Evolutionary conservation across 2,888 invertebrate genomes (phyloP).

Genomic region (Lutraria lutraria): DNA sequence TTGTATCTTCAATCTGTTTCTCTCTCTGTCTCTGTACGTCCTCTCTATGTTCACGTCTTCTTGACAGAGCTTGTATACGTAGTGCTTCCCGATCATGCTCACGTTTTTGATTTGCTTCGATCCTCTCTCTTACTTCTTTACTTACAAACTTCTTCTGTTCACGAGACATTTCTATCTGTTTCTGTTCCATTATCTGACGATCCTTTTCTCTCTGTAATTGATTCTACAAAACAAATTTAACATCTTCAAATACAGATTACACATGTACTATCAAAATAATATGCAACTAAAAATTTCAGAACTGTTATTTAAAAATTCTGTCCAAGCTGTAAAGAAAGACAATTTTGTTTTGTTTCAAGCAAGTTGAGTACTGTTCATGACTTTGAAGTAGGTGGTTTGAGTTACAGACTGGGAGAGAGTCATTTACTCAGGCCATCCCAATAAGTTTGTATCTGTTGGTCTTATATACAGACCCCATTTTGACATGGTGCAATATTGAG

Average conservation of each 20-base stretch:
- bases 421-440: too few species aligned
- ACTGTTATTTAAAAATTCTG: too few species aligned
- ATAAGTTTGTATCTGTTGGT: too few species aligned
- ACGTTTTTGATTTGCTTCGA: constrained; percentile 75
- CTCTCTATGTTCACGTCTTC: constrained; percentile 78
- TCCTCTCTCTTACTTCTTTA: constrained; percentile 70
- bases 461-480: too few species aligned
- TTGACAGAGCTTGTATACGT: constrained; percentile 76
- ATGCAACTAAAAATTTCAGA: too few species aligned
- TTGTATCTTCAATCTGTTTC: constrained; percentile 67
- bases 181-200: constrained; percentile 76
- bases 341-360: too few species aligned
- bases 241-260: not conserved
- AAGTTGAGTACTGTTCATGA: too few species aligned
- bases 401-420: too few species aligned
- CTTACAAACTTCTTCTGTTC: constrained; percentile 80
- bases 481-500: too few species aligned
- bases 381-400: too few species aligned
- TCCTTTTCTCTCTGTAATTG: constrained; percentile 78
- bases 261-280: not conserved
- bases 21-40: constrained; percentile 65
- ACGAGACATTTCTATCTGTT: constrained; percentile 74
- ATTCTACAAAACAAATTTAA: constrained; percentile 42
- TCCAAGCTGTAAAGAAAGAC: too few species aligned
- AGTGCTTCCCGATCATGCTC: constrained; percentile 74